A percentile compares a stretch with the other conserved stretches of the same genome.
These are phyloP conservation scores for Linnaemya tessellans DNA, from an alignment of 2,888 invertebrate genomes.

Conservation along the genomic window DNA sequence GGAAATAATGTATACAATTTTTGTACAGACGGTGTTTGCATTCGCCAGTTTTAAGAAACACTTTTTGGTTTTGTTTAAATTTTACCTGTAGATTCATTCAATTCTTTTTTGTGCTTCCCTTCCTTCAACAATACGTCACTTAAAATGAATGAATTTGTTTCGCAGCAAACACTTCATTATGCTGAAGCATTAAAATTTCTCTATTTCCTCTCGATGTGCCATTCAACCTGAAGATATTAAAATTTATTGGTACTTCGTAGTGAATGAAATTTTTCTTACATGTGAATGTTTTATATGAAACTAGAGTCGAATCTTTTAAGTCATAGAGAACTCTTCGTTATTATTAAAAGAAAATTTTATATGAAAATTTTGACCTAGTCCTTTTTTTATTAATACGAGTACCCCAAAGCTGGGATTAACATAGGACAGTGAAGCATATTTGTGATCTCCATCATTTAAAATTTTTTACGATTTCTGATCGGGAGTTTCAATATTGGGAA, in stretches of 20 bases:
- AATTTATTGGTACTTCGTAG: background rate
- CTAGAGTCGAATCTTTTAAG: too few relatives aligned
- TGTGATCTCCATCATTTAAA: too few relatives aligned
- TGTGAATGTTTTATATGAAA: too few relatives aligned
- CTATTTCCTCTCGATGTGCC: background rate
- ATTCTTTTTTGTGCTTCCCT: background rate
- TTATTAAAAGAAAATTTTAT: too few relatives aligned
- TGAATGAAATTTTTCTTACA: background rate
- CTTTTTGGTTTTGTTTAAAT: slow-evolving; percentile 25
- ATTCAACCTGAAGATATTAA: background rate
- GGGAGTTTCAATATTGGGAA: too few relatives aligned
- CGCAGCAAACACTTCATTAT: background rate
- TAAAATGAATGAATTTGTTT: background rate
- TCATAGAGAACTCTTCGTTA: too few relatives aligned
- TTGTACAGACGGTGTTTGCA: background rate
- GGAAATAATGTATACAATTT: background rate
- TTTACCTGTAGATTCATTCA: slow-evolving; percentile 64
- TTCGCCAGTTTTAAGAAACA: background rate
- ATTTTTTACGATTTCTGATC: too few relatives aligned
- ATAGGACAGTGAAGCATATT: too few relatives aligned
- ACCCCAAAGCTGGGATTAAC: too few relatives aligned
- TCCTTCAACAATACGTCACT: background rate
- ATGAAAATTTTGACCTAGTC: too few relatives aligned
- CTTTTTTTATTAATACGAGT: too few relatives aligned
- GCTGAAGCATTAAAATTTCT: background rate